phyloP scores from a whole-genome alignment of 64 coral and sea anemone species.

The Stichodactyla helianthus region DNA sequence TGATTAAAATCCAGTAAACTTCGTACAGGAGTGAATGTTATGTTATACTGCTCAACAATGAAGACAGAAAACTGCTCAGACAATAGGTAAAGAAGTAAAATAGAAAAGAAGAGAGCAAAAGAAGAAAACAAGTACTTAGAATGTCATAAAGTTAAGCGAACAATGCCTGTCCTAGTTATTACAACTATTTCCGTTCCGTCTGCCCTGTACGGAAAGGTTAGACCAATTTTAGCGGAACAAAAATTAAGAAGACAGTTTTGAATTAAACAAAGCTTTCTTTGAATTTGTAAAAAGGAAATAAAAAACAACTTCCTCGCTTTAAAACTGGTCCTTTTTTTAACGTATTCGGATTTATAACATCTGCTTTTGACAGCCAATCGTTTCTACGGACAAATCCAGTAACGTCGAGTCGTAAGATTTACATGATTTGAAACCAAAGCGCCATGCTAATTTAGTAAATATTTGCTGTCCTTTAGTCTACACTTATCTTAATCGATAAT shows the following conservation, averaged over 20 bases:
- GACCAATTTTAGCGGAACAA: not conserved
- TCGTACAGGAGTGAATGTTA: not conserved
- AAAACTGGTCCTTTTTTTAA: not conserved
- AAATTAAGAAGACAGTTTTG: not conserved
- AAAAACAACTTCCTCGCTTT: not conserved
- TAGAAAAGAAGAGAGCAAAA: not conserved
- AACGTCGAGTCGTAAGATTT: not conserved
- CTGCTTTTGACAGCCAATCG: not conserved
- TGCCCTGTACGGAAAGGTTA: too few species aligned
- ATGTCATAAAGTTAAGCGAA: not conserved
- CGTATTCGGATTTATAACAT: not conserved
- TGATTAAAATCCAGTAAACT: not conserved
- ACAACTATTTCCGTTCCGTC: too few species aligned
- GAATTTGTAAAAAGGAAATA: not conserved
- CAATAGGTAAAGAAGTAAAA: not conserved
- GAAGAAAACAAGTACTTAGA: not conserved
- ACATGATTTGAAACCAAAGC: not conserved
- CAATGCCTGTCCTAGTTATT: not conserved
- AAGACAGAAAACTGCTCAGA: not conserved
- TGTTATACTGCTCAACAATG: not conserved
- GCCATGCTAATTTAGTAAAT: not conserved
- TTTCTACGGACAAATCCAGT: not conserved
- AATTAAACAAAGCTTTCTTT: conserved; percentile 11
- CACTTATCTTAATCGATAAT: conserved; percentile 15
- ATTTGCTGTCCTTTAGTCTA: not conserved